Evolutionary conservation across 1,140 invertebrate genomes (phyloP).

Genomic region (Phenacoccus solenopsis): DNA sequence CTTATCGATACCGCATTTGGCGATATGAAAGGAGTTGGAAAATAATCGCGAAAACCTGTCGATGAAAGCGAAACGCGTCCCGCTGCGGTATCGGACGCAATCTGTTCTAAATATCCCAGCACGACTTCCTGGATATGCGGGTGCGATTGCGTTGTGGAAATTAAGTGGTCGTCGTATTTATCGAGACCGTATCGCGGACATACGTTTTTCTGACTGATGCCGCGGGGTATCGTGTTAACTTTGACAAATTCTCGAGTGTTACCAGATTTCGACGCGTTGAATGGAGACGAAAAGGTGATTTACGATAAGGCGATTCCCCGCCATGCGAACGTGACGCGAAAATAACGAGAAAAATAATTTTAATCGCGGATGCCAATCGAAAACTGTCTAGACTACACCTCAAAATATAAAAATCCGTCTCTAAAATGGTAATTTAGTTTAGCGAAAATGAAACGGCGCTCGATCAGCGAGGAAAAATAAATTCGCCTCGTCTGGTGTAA

Average conservation of each 20-base stretch:
- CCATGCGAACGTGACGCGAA: neutral
- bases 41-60: neutral
- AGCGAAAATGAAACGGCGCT: neutral
- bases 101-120: neutral
- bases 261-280: too few relatives aligned
- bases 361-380: neutral
- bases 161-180: neutral
- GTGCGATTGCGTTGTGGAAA: neutral
- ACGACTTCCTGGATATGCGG: neutral
- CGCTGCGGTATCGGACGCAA: neutral
- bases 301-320: too few relatives aligned
- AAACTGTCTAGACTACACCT: neutral
- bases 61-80: neutral
- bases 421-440: neutral
- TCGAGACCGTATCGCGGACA: neutral
- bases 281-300: too few relatives aligned
- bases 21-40: neutral
- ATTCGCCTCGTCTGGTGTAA: neutral
- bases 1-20: neutral
- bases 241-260: neutral
- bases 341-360: neutral
- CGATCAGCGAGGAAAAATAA: neutral
- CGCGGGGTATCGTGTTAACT: neutral
- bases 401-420: neutral
- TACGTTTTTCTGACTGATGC: neutral